phyloP scores from a whole-genome alignment of 2,888 invertebrate genomes.

The Cyaniris semiargus region DNA sequence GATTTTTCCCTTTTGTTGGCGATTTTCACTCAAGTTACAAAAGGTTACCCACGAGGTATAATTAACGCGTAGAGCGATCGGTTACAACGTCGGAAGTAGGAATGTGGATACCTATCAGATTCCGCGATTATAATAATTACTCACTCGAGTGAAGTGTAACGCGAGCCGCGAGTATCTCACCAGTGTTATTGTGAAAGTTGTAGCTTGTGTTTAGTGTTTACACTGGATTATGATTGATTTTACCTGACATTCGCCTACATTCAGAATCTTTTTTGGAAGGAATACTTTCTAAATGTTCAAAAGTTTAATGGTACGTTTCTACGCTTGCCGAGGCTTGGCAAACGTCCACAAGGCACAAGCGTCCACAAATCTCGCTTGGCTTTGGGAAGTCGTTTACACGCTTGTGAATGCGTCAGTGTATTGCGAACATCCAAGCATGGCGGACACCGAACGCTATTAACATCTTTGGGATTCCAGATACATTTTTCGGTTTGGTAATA shows the following conservation, averaged over 20 bases:
- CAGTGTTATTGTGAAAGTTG: background rate
- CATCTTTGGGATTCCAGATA: too few relatives aligned
- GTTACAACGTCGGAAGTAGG: conserved; percentile 17
- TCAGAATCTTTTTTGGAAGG: background rate
- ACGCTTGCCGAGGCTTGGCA: too few relatives aligned
- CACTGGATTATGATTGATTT: conserved; percentile 6
- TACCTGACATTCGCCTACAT: background rate
- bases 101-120: conserved; percentile 27
- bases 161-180: conserved; percentile 5
- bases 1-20: background rate
- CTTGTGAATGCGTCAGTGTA: too few relatives aligned
- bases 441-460: too few relatives aligned
- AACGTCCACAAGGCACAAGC: too few relatives aligned
- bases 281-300: background rate
- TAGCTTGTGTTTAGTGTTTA: background rate
- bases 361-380: too few relatives aligned
- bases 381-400: too few relatives aligned
- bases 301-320: too few relatives aligned
- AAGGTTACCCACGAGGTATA: background rate
- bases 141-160: conserved; percentile 20
- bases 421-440: too few relatives aligned
- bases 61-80: background rate
- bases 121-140: conserved; percentile 24
- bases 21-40: background rate
- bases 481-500: too few relatives aligned